Evolutionary conservation across 1,140 invertebrate species (phyloP), one percentile per base, ranked within the genome.

Genomic region (Polyergus mexicanus): DNA sequence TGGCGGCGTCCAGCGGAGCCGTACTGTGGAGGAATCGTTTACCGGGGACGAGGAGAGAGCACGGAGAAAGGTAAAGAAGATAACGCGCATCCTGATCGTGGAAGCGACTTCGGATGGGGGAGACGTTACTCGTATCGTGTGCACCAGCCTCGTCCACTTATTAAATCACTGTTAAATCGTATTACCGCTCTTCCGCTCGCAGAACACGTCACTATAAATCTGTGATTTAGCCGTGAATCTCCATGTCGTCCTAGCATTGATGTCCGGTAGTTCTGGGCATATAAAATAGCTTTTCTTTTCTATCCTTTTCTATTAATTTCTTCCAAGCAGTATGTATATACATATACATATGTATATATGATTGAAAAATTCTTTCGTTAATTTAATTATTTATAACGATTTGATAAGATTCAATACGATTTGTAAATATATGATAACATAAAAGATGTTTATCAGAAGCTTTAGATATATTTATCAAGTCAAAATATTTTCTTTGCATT

Each of bases 1-100:
- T 91, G 93, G 90, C 93, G 93, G 91, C 89, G 88, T 93, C 93
- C 93, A 93, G 86, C 89, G 83, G 92, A 87, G 92, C 86, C 88
- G 84, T 38, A 90, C 60, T 77, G 74, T 16, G 68, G 72, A 84
- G 78, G 44, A 84, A 86, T 89, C 65, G 68, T 41, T 58, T 41
- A 38, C 65, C 62, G 74, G 74, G 74, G 68, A 76, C 25, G 62
- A 41, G 35, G 13, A 4, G 58, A 76, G 72, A 35, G 47, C 65
- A 22, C 11, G 44, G 75, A 80, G 75, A 86, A 86, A 86, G 83
- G 84, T 44, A 77, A 66, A 25, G 58, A 72, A 87, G 84, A 87
- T 86, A 90, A 86, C 81, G 84, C 68, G 68, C 32, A 60, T 68
- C 38, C 68, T 62, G 68, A 83, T 85, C 69, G 74, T 38, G 58